Conservation (phyloP, 2,888 invertebrate species). For the Dryocosmus kuriphilus region DNA sequence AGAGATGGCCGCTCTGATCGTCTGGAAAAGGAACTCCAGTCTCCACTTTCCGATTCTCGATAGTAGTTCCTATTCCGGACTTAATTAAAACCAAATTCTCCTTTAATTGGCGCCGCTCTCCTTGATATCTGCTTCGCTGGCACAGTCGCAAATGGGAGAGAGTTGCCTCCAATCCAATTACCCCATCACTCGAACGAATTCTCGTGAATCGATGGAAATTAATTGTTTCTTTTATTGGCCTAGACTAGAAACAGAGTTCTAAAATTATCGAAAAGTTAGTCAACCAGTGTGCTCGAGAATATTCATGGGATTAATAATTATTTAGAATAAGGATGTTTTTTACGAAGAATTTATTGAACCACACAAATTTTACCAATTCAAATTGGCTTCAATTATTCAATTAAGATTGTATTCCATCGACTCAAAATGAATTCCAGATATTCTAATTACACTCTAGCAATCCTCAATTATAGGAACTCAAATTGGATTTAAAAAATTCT, state of each 20-base stretch:
- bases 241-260: background rate
- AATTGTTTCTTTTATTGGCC: background rate
- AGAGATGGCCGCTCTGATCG: slow-evolving; percentile 52
- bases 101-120: slow-evolving; percentile 35
- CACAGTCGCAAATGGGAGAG: background rate
- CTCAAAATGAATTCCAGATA: too few relatives aligned
- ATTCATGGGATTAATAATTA: too few relatives aligned
- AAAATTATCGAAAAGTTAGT: background rate
- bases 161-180: slow-evolving; percentile 6
- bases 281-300: too few relatives aligned
- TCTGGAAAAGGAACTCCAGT: slow-evolving; percentile 43
- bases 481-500: too few relatives aligned
- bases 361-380: too few relatives aligned
- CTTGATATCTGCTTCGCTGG: background rate
- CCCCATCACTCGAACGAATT: slow-evolving; percentile 23
- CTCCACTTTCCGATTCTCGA: slow-evolving; percentile 63
- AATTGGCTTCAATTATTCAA: too few relatives aligned
- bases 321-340: too few relatives aligned
- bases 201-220: slow-evolving; percentile 15
- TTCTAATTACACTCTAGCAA: too few relatives aligned
- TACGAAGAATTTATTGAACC: too few relatives aligned
- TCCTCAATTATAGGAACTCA: too few relatives aligned
- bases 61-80: slow-evolving; percentile 64
- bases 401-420: too few relatives aligned
- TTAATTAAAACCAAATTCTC: slow-evolving; percentile 68